Percentiles rank a stretch among this genome's conserved stretches.
Evolutionary conservation across 2,888 invertebrate genomes (phyloP).

Genomic region (Colletes collaris): DNA sequence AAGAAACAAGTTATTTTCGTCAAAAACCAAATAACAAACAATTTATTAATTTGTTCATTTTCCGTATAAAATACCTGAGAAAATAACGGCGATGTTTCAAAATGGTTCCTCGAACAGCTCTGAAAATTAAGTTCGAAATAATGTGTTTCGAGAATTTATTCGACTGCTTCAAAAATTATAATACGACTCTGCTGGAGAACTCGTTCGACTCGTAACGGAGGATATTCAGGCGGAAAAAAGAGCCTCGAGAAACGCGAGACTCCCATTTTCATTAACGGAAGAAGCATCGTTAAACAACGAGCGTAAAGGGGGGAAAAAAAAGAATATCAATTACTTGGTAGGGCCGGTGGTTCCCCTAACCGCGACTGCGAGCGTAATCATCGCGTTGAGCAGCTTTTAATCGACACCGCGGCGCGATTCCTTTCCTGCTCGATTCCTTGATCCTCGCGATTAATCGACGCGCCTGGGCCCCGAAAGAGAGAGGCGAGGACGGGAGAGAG

Average conservation of each 20-base stretch:
- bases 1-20: too few relatives aligned
- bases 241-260: not conserved
- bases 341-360: not conserved
- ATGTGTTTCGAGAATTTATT: too few relatives aligned
- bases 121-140: too few relatives aligned
- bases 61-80: too few relatives aligned
- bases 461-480: not conserved
- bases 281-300: not conserved
- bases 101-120: too few relatives aligned
- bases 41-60: too few relatives aligned
- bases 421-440: constrained; percentile 46
- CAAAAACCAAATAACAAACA: too few relatives aligned
- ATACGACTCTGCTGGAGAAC: constrained; percentile 16
- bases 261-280: constrained; percentile 20
- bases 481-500: not conserved
- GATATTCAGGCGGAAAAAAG: not conserved
- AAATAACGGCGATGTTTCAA: too few relatives aligned
- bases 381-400: constrained; percentile 30
- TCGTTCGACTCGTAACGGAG: constrained; percentile 12
- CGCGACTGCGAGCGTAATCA: not conserved
- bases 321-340: not conserved
- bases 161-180: constrained; percentile 3
- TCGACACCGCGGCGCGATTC: constrained; percentile 27
- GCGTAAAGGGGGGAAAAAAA: not conserved
- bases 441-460: constrained; percentile 44